Evolutionary conservation across 1,140 invertebrate genomes (phyloP).

Genomic region (Chelonus insularis): DNA sequence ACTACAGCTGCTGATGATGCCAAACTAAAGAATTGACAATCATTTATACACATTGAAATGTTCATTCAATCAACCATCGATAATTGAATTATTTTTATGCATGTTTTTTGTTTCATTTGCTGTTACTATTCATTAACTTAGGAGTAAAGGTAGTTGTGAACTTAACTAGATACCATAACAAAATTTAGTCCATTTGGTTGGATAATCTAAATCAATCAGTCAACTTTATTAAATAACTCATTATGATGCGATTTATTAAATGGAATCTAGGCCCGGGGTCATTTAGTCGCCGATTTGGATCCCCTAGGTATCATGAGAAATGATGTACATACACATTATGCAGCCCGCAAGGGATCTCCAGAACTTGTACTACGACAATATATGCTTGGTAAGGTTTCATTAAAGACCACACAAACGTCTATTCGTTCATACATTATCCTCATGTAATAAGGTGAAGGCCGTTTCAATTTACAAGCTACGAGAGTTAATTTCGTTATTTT

Average conservation of each 20-base stretch:
- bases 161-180: no score
- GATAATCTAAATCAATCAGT: constrained; percentile 12
- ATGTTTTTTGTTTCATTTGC: no score
- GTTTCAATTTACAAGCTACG: neutral
- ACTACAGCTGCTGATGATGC: no score
- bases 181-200: no score
- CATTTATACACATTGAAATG: no score
- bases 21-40: no score
- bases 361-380: constrained; percentile 70
- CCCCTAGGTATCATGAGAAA: constrained; percentile 82
- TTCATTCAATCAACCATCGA: no score
- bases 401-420: constrained; percentile 1
- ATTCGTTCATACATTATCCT: constrained; percentile 5
- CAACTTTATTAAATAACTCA: constrained; percentile 39
- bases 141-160: no score
- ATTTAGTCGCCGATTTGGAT: constrained; percentile 93
- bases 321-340: constrained; percentile 64
- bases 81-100: no score
- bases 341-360: constrained; percentile 64
- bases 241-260: constrained; percentile 45
- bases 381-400: constrained; percentile 65
- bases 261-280: constrained; percentile 79
- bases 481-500: neutral
- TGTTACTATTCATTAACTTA: no score
- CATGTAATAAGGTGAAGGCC: constrained; percentile 13